These are phyloP conservation scores for Arctopsyche grandis DNA, from an alignment of 1,140 invertebrate genomes.

Conservation along the genomic window DNA sequence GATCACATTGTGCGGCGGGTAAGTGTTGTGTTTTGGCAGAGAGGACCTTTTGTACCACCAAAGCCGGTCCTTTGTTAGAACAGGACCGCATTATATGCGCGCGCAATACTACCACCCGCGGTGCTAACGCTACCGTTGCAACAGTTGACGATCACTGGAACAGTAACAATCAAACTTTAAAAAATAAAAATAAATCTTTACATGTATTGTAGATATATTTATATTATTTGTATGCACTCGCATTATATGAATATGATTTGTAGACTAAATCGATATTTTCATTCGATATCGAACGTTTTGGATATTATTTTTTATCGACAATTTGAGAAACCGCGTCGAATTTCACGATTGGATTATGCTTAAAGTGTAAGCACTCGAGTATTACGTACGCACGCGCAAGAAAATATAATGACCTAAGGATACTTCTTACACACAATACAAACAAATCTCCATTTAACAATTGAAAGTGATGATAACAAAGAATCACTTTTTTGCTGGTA, in stretches of 20 bases:
- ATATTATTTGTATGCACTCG: too few species aligned
- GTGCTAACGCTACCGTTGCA: background rate
- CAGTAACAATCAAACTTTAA: background rate
- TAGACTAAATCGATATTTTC: too few species aligned
- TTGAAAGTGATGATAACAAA: conserved; percentile 10
- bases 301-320: too few species aligned
- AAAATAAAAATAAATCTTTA: background rate
- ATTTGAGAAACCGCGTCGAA: background rate
- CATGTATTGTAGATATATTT: background rate
- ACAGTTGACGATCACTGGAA: background rate
- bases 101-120: conserved; percentile 21
- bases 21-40: conserved; percentile 43
- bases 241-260: too few species aligned
- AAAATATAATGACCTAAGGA: background rate
- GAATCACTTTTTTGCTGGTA: background rate
- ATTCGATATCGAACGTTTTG: too few species aligned
- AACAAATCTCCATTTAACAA: conserved; percentile 7
- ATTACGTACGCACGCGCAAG: conserved; percentile 16
- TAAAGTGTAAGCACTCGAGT: background rate
- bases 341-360: background rate
- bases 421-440: background rate
- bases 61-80: conserved; percentile 25
- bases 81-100: conserved; percentile 17
- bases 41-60: conserved; percentile 4
- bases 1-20: conserved; percentile 41